These are phyloP conservation scores for Symphodus melops DNA, from an alignment of 2,113 vertebrate genomes.

Conservation along the genomic window DNA sequence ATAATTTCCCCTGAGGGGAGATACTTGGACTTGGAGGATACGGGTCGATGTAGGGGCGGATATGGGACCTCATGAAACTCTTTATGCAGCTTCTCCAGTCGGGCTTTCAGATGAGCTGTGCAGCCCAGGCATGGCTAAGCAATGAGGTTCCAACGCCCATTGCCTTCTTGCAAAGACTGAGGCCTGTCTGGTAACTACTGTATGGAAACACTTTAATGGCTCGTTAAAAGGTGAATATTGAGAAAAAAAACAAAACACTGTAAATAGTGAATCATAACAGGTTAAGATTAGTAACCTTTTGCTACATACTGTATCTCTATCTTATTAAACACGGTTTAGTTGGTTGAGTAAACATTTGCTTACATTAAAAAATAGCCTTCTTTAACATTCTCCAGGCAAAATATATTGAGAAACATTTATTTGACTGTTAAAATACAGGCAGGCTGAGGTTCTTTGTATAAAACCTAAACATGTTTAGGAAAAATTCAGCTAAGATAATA, in stretches of 20 bases:
- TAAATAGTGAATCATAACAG: not conserved
- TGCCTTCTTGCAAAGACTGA: not conserved
- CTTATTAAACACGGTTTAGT: no score
- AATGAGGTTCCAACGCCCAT: not conserved
- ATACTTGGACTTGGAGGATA: constrained; percentile 14
- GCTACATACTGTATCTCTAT: no score
- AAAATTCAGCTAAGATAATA: no score
- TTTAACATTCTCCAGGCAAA: no score
- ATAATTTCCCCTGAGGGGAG: constrained; percentile 34
- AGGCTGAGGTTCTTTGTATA: no score
- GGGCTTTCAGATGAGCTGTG: constrained; percentile 23
- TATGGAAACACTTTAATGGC: not conserved
- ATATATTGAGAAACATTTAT: no score
- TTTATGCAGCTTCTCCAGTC: constrained; percentile 40
- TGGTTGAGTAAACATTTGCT: no score
- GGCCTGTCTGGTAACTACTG: not conserved
- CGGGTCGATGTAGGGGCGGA: constrained; percentile 22
- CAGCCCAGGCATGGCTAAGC: constrained; percentile 15
- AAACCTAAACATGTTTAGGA: no score
- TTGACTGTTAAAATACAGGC: no score
- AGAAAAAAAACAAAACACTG: not conserved
- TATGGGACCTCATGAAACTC: constrained; percentile 46
- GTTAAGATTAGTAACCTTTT: no score
- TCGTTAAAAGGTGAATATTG: not conserved
- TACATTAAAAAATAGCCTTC: no score